Evolutionary conservation across 2,113 vertebrate genomes (phyloP), one percentile per base, ranked within the genome.

Genomic region (Callipepla californica): DNA sequence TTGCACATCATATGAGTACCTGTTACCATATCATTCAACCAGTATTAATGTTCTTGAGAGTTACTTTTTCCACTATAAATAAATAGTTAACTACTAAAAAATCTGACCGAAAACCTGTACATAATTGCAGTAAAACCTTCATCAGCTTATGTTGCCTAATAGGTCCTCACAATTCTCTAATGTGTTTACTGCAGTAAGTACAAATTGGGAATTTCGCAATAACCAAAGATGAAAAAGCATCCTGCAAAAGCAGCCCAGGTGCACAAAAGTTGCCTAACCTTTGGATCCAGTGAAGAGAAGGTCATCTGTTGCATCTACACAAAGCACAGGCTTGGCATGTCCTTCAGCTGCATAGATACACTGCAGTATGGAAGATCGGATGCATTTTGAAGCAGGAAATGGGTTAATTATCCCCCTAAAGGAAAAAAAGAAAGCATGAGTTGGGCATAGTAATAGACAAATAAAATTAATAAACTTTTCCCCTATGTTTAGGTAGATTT

Each of bases 211-310:
- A 85, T 73, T 79, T 89, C 26, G 72, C 44, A 78, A 51, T 25
- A 48, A 5, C 12, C 48, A 7, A 16, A 9, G 38, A 1, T 62
- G 21, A 68, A 73, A 84, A 70, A 84, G 42, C 38, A 80, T 40
- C 55, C 58, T 93, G 59, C 78, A 36, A 7, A 92, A 61, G 55
- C 66, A 85, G 51, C 34, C 77, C 30, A n/a, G 40, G 51, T 32
- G 21, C 22, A 42, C 8, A 66, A 48, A 88, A 61, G 22, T 84
- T 74, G 69, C 30, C 94, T 87, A 84, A 99, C 99, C 99, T 98
- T 99, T 99, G 50, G 99, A 99, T 68, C 99, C 99, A 14, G 99
- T 99, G 93, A 99, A 99, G 50, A 99, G 99, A 67, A 99, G 98
- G 95, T 99, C 99, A 58, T 99, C 98, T 2, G 99, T 99, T 84